phyloP scores from a whole-genome alignment of 2,797 vertebrate species.

The Gallirallus australis region DNA sequence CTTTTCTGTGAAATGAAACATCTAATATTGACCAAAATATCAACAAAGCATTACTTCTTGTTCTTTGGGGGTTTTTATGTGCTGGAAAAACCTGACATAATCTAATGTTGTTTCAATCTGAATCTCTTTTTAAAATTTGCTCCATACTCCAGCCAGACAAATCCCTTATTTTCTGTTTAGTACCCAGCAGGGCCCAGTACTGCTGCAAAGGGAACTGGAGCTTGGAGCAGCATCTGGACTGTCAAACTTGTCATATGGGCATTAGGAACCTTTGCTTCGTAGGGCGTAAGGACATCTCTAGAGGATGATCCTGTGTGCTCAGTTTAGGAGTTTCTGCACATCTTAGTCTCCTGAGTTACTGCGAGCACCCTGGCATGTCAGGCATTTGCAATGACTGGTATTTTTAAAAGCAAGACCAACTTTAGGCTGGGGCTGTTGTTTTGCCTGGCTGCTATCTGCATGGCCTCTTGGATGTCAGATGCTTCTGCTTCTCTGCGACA shows the following conservation, averaged over 20 bases:
- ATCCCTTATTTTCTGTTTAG: not conserved
- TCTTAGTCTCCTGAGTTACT: not conserved
- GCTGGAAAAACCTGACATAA: not conserved
- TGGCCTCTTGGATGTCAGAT: fast-evolving
- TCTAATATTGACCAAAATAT: not conserved
- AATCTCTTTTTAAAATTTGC: not conserved
- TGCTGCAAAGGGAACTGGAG: not conserved
- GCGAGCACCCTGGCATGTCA: not conserved
- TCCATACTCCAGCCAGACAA: not conserved
- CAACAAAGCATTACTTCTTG: not conserved
- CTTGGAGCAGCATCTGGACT: fast-evolving
- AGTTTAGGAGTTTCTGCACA: not conserved
- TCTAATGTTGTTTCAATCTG: not conserved
- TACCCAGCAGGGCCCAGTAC: not conserved
- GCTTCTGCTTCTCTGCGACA: not conserved
- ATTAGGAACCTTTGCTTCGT: not conserved
- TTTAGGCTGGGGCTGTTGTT: not conserved
- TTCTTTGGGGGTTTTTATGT: not conserved
- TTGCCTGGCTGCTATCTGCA: not conserved
- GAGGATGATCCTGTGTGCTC: not conserved
- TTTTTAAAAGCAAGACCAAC: not conserved
- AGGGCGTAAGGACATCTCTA: not conserved
- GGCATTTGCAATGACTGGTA: not conserved
- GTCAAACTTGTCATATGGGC: not conserved
- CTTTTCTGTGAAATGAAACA: not conserved